Base-by-base conservation (phyloP, 2,888 invertebrate genomes). In the Aproaerema taeniolella region DNA sequence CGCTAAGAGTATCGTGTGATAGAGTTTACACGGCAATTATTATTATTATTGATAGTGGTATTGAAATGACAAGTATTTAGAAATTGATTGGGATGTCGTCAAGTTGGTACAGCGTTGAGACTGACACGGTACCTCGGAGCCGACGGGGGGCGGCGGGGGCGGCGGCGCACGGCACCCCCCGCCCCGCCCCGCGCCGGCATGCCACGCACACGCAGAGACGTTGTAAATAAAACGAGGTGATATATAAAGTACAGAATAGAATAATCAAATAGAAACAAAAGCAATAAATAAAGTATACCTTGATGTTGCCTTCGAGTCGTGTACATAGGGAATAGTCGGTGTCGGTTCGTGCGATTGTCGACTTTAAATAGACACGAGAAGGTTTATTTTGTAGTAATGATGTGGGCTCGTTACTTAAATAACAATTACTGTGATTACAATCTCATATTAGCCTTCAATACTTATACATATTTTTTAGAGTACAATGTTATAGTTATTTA, bases 381-480 rank as follows among this genome's bases (percentile, higher is more conserved):
- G 67, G 76, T 69, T 79, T 76, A 72, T 75, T 74, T 78, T 70
- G 74, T 75, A 74, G 75, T 78, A 77, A 79, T 76, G 73, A 69
- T 78, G 78, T 81, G 80, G 83, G 83, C 82, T 79, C 75, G 81
- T 82, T 82, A 83, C 81, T 80, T 80, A 76, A 72, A 80, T 76
- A 81, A 83, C 79, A 78, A 80, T 75, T 79, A 85, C 85, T 85
- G 85, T 86, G 85, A 86, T 86, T 82, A 78, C 75, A 85, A 79
- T 83, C 81, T 83, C 81, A 82, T 78, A 78, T 79, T 85, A 86
- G 85, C 85, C 85, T 86, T 86, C 85, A 77, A 83, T 82, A 83
- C 83, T 85, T 83, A 85, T 85, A 85, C 85, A 85, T 85, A 85
- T 85, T 83, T 85, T 86, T 83, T 83, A 85, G 85, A 85, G 85